Evolutionary conservation across 37 sponge, comb jelly and placozoan species (phyloP), one percentile per base, ranked within the genome.

Genomic region (Axinella damicornis): DNA sequence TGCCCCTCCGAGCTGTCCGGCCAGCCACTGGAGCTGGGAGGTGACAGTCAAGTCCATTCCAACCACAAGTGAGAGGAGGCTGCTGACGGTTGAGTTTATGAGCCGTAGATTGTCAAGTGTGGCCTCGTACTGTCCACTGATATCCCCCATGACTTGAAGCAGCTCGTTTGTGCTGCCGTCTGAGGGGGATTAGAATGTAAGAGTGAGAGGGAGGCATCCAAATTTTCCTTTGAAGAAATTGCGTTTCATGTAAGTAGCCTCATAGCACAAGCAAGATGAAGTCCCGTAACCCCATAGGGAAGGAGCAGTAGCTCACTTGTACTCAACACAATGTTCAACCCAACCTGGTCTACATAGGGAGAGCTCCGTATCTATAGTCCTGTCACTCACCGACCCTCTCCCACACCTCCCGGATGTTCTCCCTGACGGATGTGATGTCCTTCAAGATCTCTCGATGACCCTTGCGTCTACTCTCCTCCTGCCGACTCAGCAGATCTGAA

Each of bases 321-420:
- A n/a, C n/a, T n/a, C n/a, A n/a, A n/a, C n/a, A n/a, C n/a, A n/a
- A n/a, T n/a, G n/a, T n/a, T n/a, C n/a, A n/a, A n/a, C n/a, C n/a
- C n/a, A n/a, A n/a, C n/a, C n/a, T n/a, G n/a, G n/a, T n/a, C n/a
- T n/a, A n/a, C n/a, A n/a, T n/a, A n/a, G n/a, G n/a, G n/a, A n/a
- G n/a, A n/a, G n/a, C n/a, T n/a, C n/a, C n/a, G n/a, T n/a, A n/a
- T n/a, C n/a, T n/a, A n/a, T n/a, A n/a, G n/a, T n/a, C n/a, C n/a
- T n/a, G 46, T 46, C 46, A 59, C 73, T 66, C 22, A 92, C 93
- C 90, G 28, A 92, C 90, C 41, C 91, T 80, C n/a, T 57, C 69
- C 93, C 93, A 92, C 22, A 89, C 93, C 22, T 81, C 71, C 66
- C 79, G 81, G 1, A 91, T 85, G 28, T 92, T 89, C 33, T 85